Evolutionary conservation across 2,113 vertebrate genomes (phyloP).

Genomic region (Lepidothrix coronata): DNA sequence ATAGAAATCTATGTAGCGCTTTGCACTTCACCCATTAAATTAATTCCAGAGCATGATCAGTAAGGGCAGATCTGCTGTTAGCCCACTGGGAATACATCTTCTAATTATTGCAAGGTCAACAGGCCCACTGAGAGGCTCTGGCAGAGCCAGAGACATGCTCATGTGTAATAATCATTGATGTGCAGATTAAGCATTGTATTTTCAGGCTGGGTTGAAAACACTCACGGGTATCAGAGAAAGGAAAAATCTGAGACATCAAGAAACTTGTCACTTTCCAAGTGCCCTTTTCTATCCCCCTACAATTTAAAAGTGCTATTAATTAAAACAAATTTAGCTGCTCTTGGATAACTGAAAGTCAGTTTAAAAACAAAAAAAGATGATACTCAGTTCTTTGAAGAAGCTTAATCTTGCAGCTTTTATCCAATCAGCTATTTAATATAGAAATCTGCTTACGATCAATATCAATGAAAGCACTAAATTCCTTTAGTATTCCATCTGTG

Average conservation of each 20-base stretch:
- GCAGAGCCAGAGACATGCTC: not conserved
- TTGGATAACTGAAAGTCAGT: not conserved
- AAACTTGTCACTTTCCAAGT: not conserved
- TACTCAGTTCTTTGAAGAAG: not conserved
- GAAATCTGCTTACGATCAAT: not conserved
- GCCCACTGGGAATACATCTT: not conserved
- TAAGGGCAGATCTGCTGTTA: not conserved
- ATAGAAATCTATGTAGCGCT: rapidly evolving
- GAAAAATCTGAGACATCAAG: not conserved
- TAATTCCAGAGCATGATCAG: not conserved
- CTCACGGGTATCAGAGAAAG: not conserved
- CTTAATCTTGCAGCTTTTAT: not conserved
- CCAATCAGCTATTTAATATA: not conserved
- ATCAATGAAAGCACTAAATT: not conserved
- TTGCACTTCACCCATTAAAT: not conserved
- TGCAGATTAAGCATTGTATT: not conserved
- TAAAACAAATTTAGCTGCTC: not conserved
- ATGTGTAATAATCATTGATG: not conserved
- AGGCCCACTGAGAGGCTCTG: not conserved
- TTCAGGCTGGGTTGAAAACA: not conserved
- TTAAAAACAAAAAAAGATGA: not conserved
- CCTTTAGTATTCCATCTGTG: not conserved
- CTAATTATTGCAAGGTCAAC: not conserved
- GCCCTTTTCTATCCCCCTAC: not conserved
- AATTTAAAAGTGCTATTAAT: not conserved